Evolutionary conservation across 2,888 invertebrate genomes (phyloP).

Genomic region (Sphaeridia pumilis): DNA sequence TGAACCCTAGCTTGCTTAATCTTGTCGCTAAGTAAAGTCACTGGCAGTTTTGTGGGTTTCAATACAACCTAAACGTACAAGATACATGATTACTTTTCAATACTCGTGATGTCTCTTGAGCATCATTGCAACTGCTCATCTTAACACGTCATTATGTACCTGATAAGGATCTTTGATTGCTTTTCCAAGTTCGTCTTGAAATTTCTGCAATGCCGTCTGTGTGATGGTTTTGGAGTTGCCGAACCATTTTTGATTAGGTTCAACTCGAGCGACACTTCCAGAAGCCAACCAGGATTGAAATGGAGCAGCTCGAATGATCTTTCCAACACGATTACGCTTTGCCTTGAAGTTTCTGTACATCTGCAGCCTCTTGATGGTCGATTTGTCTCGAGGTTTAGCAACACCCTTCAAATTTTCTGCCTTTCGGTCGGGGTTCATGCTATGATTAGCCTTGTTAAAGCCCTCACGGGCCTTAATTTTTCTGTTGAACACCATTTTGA

Average conservation of each 20-base stretch:
- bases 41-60: constrained; percentile 88
- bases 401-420: constrained; percentile 69
- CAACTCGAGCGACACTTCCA: constrained; percentile 85
- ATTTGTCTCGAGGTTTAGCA: constrained; percentile 71
- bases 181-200: constrained; percentile 87
- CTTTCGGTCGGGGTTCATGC: constrained; percentile 81
- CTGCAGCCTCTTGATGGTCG: constrained; percentile 88
- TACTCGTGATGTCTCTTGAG: too few relatives aligned
- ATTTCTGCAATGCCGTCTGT: constrained; percentile 75
- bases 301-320: constrained; percentile 87
- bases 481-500: constrained; percentile 20
- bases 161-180: constrained; percentile 93
- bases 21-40: constrained; percentile 85
- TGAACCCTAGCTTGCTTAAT: constrained; percentile 84
- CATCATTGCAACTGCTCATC: too few relatives aligned
- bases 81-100: neutral
- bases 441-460: constrained; percentile 30
- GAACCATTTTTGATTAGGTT: constrained; percentile 98
- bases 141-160: constrained; percentile 29
- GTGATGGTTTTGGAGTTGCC: constrained; percentile 95
- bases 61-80: constrained; percentile 59
- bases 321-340: constrained; percentile 69
- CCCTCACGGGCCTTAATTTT: constrained; percentile 28
- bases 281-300: constrained; percentile 82
- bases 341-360: constrained; percentile 99